Conservation (phyloP, 2,888 invertebrate genomes). For the Bimastos eiseni region DNA sequence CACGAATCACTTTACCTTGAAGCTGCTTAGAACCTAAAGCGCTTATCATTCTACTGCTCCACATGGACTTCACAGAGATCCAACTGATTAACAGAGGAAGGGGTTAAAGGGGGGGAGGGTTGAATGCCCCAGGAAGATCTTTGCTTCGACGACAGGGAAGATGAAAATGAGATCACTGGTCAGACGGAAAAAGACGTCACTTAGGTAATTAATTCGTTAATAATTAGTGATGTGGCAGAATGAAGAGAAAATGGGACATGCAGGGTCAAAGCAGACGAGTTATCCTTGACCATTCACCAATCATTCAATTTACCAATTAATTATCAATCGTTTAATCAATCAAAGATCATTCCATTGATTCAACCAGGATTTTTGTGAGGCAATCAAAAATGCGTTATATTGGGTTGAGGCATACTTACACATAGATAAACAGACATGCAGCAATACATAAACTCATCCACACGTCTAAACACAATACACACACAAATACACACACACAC, state of each 20-base stretch:
- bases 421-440: background rate
- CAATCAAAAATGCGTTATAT: too few relatives aligned
- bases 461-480: background rate
- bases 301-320: too few relatives aligned
- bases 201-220: background rate
- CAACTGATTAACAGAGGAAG: background rate
- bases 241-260: background rate
- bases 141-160: background rate
- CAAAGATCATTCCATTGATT: background rate
- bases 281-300: too few relatives aligned
- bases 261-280: background rate
- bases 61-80: background rate
- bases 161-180: background rate
- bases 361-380: background rate
- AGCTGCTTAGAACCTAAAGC: constrained; percentile 2
- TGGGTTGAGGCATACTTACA: too few relatives aligned
- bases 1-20: background rate
- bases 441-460: background rate
- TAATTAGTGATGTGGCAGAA: background rate
- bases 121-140: background rate
- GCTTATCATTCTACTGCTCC: background rate
- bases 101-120: background rate
- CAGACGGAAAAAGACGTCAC: background rate
- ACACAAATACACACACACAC: too few relatives aligned
- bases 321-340: background rate